Base-by-base conservation (phyloP, 2,113 vertebrate genomes). In the Platycercus adscitus region DNA sequence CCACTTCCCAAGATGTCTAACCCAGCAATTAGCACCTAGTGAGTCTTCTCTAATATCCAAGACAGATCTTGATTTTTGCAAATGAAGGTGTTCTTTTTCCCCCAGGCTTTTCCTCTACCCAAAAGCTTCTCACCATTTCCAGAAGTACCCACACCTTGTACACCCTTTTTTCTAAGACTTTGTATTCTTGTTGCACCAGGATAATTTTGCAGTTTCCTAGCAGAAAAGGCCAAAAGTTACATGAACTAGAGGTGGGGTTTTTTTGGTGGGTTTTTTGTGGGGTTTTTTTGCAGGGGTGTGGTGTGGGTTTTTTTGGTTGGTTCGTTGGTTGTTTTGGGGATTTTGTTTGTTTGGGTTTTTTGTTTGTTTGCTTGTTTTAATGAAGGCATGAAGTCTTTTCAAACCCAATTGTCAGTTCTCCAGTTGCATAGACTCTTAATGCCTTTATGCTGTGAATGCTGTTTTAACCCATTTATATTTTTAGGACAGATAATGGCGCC, bases 21-120 rank as follows among this genome's bases (percentile, higher is more conserved):
- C 39, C 31, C 17, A 60, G 43, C 39, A 83, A 52, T 33, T 37
- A 73, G 17, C 44, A 83, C 13, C 13, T 16, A 41, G 6, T 4
- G 60, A 44, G 5, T 28, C 25, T 52, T 75, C 25, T 66, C 63
- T 53, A 47, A 47, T 39, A 73, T 35, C 8, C 47, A 81, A 73
- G n/a, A 3, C 56, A 61, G 26, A n/a, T 24, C 17, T 56, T 43
- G 35, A 26, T 44, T 91, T 77, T 29, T 75, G n/a, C n/a, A 58
- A 75, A 44, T 28, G 5, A 39, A 50, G 31, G 3, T 8, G 0
- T 9, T 2, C 2, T 5, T 39, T 44, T 15, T 12, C 2, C 1
- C 9, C 29, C 29, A 35, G 1, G 4, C 4, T 60, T 24, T 52
- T 84, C 41, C 26, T 56, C 46, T 73, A 24, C 13, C 14, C 33